Conservation (phyloP, 1,140 invertebrate species). For the Drosophila orena region DNA sequence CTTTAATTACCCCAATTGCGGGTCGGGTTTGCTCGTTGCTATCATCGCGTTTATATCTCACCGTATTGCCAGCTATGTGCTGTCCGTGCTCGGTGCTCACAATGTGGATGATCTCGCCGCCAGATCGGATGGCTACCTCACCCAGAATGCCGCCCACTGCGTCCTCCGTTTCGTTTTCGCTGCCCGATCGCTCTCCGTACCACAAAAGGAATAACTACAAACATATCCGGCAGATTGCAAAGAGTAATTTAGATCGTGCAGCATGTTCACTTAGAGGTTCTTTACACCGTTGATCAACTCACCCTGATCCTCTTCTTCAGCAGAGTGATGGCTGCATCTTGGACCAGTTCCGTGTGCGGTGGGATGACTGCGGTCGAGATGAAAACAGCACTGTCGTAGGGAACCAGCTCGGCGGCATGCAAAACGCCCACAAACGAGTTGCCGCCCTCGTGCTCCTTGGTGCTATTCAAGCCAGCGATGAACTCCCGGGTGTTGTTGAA, state of each 20-base stretch:
- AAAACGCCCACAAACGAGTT: conserved; percentile 81
- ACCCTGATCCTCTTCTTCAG: conserved; percentile 86
- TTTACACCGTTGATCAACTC: conserved; percentile 25
- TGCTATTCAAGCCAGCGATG: conserved; percentile 81
- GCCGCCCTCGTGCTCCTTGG: conserved; percentile 73
- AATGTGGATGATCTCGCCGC: conserved; percentile 82
- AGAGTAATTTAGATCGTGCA: neutral
- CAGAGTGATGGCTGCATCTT: conserved; percentile 85
- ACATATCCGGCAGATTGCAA: neutral
- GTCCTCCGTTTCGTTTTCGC: conserved; percentile 81
- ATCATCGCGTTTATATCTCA: conserved; percentile 54
- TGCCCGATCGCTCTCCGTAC: conserved; percentile 67
- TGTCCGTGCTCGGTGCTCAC: conserved; percentile 80
- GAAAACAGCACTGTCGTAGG: conserved; percentile 87
- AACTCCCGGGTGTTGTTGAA: conserved; percentile 84
- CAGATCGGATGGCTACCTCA: conserved; percentile 79
- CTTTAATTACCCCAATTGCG: conserved; percentile 77
- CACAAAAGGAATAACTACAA: conserved; percentile 54
- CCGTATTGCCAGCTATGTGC: conserved; percentile 81
- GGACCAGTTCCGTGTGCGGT: conserved; percentile 85
- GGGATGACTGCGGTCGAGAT: conserved; percentile 85
- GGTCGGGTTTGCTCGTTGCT: conserved; percentile 26
- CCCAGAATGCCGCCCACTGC: conserved; percentile 74
- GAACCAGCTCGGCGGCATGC: conserved; percentile 86
- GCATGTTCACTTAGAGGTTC: neutral